Evolutionary conservation across 2,888 invertebrate species (phyloP).

Genomic region (Rhagonycha fulva): DNA sequence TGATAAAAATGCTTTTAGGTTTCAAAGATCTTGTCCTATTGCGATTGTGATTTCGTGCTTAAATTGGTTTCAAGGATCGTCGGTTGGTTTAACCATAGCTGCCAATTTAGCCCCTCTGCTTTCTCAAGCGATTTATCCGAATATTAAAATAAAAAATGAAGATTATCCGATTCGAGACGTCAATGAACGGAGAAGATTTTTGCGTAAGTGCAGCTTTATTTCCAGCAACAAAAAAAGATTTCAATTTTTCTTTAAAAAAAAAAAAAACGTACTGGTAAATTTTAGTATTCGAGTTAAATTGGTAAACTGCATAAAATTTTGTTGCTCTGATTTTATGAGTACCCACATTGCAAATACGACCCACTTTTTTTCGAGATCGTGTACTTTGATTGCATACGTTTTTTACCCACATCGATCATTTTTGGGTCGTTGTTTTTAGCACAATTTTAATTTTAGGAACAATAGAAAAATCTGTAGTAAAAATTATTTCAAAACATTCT

Average conservation of each 20-base stretch:
- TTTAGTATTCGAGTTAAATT: neutral
- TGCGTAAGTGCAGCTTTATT: neutral
- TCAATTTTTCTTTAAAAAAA: no score
- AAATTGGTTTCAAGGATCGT: conserved; percentile 66
- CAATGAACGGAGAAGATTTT: neutral
- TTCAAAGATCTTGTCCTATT: conserved; percentile 34
- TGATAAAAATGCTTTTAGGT: neutral
- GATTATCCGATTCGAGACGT: neutral
- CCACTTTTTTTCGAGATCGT: neutral
- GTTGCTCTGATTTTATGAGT: neutral
- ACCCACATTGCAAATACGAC: neutral
- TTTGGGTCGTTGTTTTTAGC: neutral
- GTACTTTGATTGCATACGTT: neutral
- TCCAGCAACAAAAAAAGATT: no score
- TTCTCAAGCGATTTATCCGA: conserved; percentile 14
- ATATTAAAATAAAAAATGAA: neutral
- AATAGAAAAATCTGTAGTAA: conserved; percentile 59
- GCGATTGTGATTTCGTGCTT: conserved; percentile 63
- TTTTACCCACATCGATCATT: neutral
- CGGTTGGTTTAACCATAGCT: conserved; percentile 64
- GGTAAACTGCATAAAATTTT: neutral
- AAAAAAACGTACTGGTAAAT: neutral
- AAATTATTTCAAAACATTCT: conserved; percentile 61
- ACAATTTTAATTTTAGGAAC: conserved; percentile 46
- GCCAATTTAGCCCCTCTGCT: conserved; percentile 57